Evolutionary conservation across 64 coral and sea anemone genomes (phyloP), one percentile per base, ranked within the genome.

Genomic region (Stichodactyla helianthus): DNA sequence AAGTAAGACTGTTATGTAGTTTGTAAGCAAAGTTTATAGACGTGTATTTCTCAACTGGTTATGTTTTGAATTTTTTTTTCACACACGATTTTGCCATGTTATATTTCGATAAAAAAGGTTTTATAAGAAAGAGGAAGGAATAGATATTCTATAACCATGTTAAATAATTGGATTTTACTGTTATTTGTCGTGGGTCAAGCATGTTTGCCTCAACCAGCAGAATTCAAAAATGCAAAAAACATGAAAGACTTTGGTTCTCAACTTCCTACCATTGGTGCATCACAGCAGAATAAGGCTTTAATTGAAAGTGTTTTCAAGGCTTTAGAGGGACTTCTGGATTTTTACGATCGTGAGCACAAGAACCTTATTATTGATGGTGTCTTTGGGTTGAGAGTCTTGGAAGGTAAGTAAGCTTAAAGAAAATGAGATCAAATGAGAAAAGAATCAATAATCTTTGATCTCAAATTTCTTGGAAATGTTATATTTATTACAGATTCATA

Each of bases 321-420:
- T 87, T 88, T 97, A 63, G 83, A 93, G 16, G 93, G 83, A 20
- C 82, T 90, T 27, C 82, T 90, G 23, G 60, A 55, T 27, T 97
- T 97, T 84, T 97, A 87, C 59, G 25, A 86, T 4, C 79, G 86
- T 17, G 76, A 89, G 10, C 82, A 88, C 79, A 92, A 67, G 89
- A 89, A 86, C 27, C 20, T 97, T 16, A 97, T 89, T 20, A 83
- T 97, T 60, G 94, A 97, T 93, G 94, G 94, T 9, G 92, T 97
- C 35, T 97, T 85, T 88, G 94, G 94, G 23, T 76, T 97, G 22
- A 83, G 94, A 53, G 88, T 97, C 3, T 82, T 87, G 6, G 83
- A 97, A 97, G 94, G 94, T 97, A 82, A 78, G 22, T 6, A 50
- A 51, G 17, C 52, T 53, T 16, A 59, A 60, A 60, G 59, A 60